phyloP scores from a whole-genome alignment of 92 coral and sea anemone genomes.

The Porites divaricata region DNA sequence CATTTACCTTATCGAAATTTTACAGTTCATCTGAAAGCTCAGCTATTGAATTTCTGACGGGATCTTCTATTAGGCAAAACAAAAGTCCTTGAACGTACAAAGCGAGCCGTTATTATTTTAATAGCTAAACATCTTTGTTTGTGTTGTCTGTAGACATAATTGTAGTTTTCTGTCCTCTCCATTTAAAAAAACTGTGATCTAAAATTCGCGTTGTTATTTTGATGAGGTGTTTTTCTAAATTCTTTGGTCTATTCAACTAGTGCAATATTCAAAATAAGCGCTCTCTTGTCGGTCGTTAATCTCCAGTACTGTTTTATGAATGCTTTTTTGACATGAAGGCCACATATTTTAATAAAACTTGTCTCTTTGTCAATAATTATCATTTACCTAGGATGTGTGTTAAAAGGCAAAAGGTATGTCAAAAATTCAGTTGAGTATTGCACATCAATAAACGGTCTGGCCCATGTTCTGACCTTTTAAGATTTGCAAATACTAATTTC shows the following conservation, averaged over 20 bases:
- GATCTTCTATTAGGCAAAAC: not conserved
- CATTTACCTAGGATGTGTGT: not conserved
- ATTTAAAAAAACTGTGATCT: not conserved
- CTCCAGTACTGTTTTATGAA: not conserved
- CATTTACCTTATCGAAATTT: constrained; percentile 36
- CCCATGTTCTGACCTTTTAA: no score
- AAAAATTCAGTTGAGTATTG: not conserved
- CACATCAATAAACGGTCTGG: not conserved
- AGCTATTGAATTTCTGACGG: constrained; percentile 28
- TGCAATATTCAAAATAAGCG: not conserved
- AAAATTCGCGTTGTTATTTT: not conserved
- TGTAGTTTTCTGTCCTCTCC: not conserved
- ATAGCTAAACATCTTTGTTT: constrained; percentile 1
- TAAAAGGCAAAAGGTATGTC: not conserved
- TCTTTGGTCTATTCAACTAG: not conserved
- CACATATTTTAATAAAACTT: not conserved
- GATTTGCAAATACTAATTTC: not conserved
- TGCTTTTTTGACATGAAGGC: not conserved
- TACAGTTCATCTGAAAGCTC: constrained; percentile 23
- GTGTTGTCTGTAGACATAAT: not conserved
- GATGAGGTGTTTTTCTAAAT: not conserved
- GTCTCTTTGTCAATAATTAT: not conserved
- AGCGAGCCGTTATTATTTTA: constrained; percentile 26
- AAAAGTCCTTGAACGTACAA: constrained; percentile 20
- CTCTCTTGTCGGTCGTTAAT: not conserved